Conservation (phyloP, 2,888 invertebrate genomes). For the Diaphora mendica region DNA sequence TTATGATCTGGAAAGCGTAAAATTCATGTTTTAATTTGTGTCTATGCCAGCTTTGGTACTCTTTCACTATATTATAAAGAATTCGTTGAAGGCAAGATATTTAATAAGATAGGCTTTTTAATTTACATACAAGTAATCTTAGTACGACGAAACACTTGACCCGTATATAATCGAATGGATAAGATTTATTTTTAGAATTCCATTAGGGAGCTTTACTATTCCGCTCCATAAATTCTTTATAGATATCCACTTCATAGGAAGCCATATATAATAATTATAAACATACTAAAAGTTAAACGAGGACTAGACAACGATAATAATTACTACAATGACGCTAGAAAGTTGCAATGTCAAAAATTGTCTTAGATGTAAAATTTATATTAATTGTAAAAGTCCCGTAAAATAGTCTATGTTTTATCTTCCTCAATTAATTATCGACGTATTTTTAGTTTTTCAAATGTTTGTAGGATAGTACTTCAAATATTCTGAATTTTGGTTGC, state of each 20-base stretch:
- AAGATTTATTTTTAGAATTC: slow-evolving; percentile 55
- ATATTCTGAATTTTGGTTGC: not conserved
- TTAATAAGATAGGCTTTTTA: slow-evolving; percentile 30
- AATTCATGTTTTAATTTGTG: slow-evolving; percentile 59
- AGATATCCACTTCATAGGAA: slow-evolving; percentile 54
- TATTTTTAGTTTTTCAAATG: not conserved
- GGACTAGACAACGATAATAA: not conserved
- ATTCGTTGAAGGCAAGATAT: slow-evolving; percentile 40
- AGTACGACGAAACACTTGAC: slow-evolving; percentile 56
- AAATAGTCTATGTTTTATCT: no score
- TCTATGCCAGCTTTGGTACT: slow-evolving; percentile 56
- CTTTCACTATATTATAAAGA: slow-evolving; percentile 43
- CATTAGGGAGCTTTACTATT: slow-evolving; percentile 46
- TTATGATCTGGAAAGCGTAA: slow-evolving; percentile 68
- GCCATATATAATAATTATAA: slow-evolving; percentile 27
- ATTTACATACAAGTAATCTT: slow-evolving; percentile 21
- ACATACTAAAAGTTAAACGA: not conserved
- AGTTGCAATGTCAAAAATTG: no score
- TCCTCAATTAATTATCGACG: not conserved
- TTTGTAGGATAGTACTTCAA: not conserved
- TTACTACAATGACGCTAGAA: not conserved
- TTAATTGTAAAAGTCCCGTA: not conserved
- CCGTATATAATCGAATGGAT: slow-evolving; percentile 48
- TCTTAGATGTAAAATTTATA: not conserved
- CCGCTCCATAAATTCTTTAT: slow-evolving; percentile 40